Conservation (phyloP, 2,888 invertebrate species). For the Hermodice carunculata region DNA sequence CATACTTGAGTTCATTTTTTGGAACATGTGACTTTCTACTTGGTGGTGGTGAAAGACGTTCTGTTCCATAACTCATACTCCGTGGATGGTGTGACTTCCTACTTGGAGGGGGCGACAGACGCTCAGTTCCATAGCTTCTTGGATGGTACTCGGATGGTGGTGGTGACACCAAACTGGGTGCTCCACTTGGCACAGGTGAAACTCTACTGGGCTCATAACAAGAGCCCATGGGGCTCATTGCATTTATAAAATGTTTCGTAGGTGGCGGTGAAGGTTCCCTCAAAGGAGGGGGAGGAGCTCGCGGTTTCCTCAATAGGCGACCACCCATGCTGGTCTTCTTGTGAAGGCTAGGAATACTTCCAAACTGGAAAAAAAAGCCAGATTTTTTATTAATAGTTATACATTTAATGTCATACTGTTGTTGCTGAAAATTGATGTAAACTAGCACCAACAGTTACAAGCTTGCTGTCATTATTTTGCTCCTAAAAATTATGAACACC, state of each 20-base stretch:
- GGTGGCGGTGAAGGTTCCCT: background rate
- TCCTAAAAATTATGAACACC: no score
- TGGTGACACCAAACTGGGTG: constrained; percentile 18
- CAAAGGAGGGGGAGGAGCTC: background rate
- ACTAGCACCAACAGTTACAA: no score
- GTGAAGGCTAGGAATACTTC: no score
- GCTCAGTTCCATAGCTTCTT: background rate
- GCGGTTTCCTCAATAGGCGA: constrained; percentile 3
- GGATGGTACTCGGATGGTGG: constrained; percentile 17
- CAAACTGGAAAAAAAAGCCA: no score
- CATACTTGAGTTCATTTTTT: constrained; percentile 11
- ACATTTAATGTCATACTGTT: no score
- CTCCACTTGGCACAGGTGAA: constrained; percentile 1
- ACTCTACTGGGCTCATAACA: background rate
- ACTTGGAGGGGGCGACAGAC: background rate
- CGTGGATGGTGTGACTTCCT: background rate
- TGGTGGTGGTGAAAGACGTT: background rate
- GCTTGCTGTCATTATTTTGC: no score
- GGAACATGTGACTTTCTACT: background rate
- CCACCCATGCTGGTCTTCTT: no score
- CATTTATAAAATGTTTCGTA: background rate
- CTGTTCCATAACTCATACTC: background rate
- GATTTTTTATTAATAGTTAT: no score
- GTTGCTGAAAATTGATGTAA: no score
- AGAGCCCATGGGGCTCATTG: background rate